Evolutionary conservation across 2,888 invertebrate species (phyloP).

Genomic region (Ceratothoa steindachneri): DNA sequence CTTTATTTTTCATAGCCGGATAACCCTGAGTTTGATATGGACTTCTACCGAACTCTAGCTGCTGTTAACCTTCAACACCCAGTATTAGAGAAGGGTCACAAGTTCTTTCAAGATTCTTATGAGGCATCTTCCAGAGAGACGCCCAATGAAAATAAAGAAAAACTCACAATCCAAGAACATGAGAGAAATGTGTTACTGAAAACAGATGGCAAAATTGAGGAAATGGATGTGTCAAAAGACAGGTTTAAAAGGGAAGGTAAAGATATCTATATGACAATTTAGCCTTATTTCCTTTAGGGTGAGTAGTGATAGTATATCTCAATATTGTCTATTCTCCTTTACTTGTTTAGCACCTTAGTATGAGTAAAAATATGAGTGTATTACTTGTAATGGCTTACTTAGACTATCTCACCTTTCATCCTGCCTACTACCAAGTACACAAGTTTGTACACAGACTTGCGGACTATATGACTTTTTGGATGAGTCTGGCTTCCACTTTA

Average conservation of each 20-base stretch:
- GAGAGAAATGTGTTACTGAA: not conserved
- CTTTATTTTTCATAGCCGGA: not conserved
- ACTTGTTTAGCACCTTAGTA: too few species aligned
- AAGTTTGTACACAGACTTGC: too few species aligned
- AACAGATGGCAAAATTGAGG: not conserved
- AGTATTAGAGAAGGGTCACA: not conserved
- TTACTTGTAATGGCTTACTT: too few species aligned
- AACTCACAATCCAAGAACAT: not conserved
- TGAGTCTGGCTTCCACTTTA: too few species aligned
- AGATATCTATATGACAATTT: too few species aligned
- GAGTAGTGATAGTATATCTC: too few species aligned
- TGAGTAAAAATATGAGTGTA: too few species aligned
- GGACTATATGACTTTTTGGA: too few species aligned
- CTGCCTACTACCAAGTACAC: too few species aligned
- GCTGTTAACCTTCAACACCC: not conserved
- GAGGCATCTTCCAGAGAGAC: not conserved
- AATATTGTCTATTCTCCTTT: too few species aligned
- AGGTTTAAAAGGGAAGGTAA: not conserved
- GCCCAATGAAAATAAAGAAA: not conserved
- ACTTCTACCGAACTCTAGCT: not conserved
- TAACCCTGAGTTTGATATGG: slow-evolving; percentile 3
- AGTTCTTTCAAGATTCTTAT: slow-evolving; percentile 10
- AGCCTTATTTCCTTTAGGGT: too few species aligned
- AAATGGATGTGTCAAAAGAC: not conserved
- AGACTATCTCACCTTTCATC: too few species aligned